A percentile compares a stretch with the other conserved stretches of the same genome.
Evolutionary conservation across 2,113 vertebrate species (phyloP).

Genomic region (Microtus oregoni): DNA sequence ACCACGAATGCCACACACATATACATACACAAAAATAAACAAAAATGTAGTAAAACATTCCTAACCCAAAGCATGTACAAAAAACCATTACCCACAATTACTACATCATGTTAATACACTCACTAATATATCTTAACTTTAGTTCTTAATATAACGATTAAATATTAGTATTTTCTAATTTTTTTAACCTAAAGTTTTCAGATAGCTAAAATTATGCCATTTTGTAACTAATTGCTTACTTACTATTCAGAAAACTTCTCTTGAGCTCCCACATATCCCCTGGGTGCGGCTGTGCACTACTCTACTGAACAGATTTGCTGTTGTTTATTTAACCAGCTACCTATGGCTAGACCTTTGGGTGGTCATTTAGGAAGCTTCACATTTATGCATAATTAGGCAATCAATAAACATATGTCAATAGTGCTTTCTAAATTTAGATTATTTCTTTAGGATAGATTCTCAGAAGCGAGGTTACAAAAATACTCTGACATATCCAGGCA

Average conservation of each 20-base stretch:
- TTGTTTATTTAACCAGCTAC: background rate
- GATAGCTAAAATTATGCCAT: background rate
- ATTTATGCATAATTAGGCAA: background rate
- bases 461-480: constrained; percentile 26
- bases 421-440: constrained; percentile 29
- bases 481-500: background rate
- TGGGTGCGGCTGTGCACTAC: background rate
- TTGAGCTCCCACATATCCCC: no score
- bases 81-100: background rate
- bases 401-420: background rate
- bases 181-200: constrained; percentile 2
- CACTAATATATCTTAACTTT: constrained; percentile 23
- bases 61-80: background rate
- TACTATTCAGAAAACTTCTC: background rate
- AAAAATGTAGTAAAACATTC: background rate
- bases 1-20: background rate
- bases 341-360: background rate
- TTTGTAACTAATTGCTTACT: background rate
- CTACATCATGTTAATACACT: background rate
- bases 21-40: background rate
- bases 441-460: constrained; percentile 54
- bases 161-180: background rate
- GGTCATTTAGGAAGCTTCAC: background rate
- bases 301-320: background rate
- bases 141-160: background rate